Base-by-base conservation (phyloP, 35 echinoderm and acorn worm genomes). In the Eucidaris tribuloides region DNA sequence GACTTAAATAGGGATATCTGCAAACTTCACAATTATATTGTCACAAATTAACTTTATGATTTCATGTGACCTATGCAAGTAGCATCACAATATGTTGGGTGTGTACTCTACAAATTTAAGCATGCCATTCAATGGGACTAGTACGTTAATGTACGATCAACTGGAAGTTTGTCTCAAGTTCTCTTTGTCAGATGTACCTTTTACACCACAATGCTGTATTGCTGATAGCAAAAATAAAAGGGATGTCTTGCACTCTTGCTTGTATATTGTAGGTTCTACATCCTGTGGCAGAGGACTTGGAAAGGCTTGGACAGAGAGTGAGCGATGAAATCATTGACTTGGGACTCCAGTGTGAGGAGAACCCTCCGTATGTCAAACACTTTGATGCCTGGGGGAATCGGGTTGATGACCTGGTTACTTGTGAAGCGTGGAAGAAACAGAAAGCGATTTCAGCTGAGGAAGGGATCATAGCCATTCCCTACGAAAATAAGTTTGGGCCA, bases 311-410 rank as follows among this genome's bases (percentile, higher is more conserved):
- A 17, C 46, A 86, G 6, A 68, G 93, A 65, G 41, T 91, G 35
- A 71, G 48, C 6, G 19, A 82, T 40, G 93, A 96, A n/a, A 96
- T 96, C 44, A 57, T 88, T 39, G 36, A 83, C 14, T 28, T 96
- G 17, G 93, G 88, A 19, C 38, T 66, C 35, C 77, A 87, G 33
- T 96, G 93, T 65, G 93, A 96, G 29, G 49, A 60, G 31, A 91
- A 91, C 46, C 84, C 79, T 14, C 93, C 93, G 11, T 57, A 79
- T n/a, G 62, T 78, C 19, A 5, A 78, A 70, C 63, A 82, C 42
- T 96, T 83, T 80, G 93, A 96, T 91, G 93, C 93, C 11, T 96
- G 93, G 93, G 93, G 93, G 14, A 96, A 88, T 46, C 30, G 88
- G 43, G 81, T 91, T 0, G 93, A 96, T 76, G 39, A 88, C 28